Conservation (phyloP, 2,113 vertebrate genomes). For the Cyanoderma ruficeps region DNA sequence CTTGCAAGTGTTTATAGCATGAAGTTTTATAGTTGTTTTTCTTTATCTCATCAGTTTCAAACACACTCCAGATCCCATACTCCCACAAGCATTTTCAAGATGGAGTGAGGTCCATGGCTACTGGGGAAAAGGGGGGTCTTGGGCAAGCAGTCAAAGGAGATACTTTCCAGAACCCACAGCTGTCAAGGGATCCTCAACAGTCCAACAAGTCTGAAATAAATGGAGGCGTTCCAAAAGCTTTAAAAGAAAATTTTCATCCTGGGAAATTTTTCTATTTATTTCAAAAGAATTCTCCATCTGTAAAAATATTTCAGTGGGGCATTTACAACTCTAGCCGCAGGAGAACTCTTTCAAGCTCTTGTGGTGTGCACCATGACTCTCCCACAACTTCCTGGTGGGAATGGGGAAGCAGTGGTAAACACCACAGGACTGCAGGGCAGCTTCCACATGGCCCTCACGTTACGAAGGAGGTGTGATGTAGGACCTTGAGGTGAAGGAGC, state of each 20-base stretch:
- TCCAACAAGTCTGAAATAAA: conserved; percentile 63
- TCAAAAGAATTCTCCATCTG: conserved; percentile 72
- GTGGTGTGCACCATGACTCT: not conserved
- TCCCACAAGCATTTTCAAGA: conserved; percentile 62
- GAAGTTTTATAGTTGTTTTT: conserved; percentile 66
- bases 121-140: conserved; percentile 48
- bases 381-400: conserved; percentile 32
- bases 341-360: conserved; percentile 59
- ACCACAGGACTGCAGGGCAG: not conserved
- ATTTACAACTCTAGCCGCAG: conserved; percentile 53
- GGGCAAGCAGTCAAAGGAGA: conserved; percentile 59
- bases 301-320: conserved; percentile 68
- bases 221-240: conserved; percentile 66
- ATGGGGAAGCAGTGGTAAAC: not conserved
- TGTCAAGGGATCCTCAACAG: conserved; percentile 67
- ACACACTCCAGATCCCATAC: conserved; percentile 46
- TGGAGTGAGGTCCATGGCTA: conserved; percentile 63
- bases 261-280: conserved; percentile 71
- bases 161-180: conserved; percentile 66
- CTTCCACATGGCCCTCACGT: not conserved
- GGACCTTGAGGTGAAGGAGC: not conserved
- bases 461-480: not conserved
- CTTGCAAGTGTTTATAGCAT: conserved; percentile 52
- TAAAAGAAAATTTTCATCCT: conserved; percentile 67
- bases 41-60: conserved; percentile 66